Evolutionary conservation across 2,113 vertebrate species (phyloP).

Genomic region (Xenopus borealis): DNA sequence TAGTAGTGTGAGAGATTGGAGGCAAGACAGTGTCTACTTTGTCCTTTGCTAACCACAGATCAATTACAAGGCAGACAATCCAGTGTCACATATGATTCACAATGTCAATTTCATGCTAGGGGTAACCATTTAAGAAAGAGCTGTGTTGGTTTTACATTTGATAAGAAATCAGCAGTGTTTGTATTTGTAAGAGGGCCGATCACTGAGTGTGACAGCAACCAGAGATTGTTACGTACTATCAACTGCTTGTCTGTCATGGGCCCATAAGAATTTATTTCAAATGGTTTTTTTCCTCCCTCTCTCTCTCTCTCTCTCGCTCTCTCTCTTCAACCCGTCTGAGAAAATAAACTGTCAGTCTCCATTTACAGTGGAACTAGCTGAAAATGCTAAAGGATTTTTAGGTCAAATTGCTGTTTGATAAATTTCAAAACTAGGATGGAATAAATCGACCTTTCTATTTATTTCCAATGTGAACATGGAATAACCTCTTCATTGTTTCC

Average conservation of each 20-base stretch:
- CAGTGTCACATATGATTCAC: conserved; percentile 92
- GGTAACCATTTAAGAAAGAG: conserved; percentile 90
- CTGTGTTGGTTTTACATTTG: conserved; percentile 89
- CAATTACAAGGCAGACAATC: conserved; percentile 93
- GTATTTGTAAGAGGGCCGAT: conserved; percentile 86
- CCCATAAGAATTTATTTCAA: conserved; percentile 93
- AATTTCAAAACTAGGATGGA: conserved; percentile 68
- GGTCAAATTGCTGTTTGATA: conserved; percentile 79
- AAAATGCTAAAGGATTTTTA: conserved; percentile 71
- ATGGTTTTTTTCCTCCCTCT: conserved; percentile 49
- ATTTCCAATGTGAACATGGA: conserved; percentile 55
- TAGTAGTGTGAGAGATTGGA: conserved; percentile 13
- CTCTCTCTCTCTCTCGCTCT: not conserved
- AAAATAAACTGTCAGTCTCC: conserved; percentile 82
- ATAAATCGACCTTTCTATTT: conserved; percentile 54
- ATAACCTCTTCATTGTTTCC: conserved; percentile 41
- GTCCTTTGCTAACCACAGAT: conserved; percentile 77
- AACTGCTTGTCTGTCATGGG: conserved; percentile 81
- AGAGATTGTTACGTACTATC: conserved; percentile 76
- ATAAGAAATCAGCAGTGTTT: conserved; percentile 92
- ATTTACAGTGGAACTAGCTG: conserved; percentile 71
- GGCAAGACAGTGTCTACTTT: not conserved
- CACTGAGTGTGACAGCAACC: conserved; percentile 92
- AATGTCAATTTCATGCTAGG: conserved; percentile 97
- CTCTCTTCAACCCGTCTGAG: conserved; percentile 52